Evolutionary conservation across 2,888 invertebrate genomes (phyloP).

Genomic region (Epinotia brunnichana): DNA sequence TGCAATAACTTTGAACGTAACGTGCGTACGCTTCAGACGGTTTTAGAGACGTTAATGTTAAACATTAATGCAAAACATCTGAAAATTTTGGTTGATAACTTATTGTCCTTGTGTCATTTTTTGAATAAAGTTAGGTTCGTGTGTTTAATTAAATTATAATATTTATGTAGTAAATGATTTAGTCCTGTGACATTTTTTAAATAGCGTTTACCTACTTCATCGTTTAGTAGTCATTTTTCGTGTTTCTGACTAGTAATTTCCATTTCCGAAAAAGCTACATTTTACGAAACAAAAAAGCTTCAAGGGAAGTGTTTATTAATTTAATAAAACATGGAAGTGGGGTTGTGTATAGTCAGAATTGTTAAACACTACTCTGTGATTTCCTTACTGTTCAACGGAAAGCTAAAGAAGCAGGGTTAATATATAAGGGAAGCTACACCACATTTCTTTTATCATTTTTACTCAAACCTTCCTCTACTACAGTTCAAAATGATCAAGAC

Average conservation of each 20-base stretch:
- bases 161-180: too few species aligned
- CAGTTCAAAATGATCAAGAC: slow-evolving; percentile 54
- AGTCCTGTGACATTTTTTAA: background rate
- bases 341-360: slow-evolving; percentile 8
- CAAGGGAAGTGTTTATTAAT: background rate
- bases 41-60: too few species aligned
- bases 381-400: background rate
- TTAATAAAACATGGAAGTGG: slow-evolving; percentile 23
- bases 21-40: too few species aligned
- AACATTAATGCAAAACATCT: too few species aligned
- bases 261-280: background rate
- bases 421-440: slow-evolving; percentile 27
- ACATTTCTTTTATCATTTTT: slow-evolving; percentile 30
- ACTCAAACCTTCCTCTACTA: slow-evolving; percentile 19
- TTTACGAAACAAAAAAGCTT: background rate
- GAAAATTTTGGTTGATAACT: too few species aligned
- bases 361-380: slow-evolving; percentile 22
- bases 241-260: slow-evolving; percentile 1
- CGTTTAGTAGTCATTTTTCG: background rate
- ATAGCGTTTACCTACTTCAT: background rate
- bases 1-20: too few species aligned
- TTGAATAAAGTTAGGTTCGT: too few species aligned
- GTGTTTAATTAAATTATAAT: too few species aligned
- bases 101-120: too few species aligned
- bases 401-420: slow-evolving; percentile 45